Evolutionary conservation across 1,140 invertebrate species (phyloP).

Genomic region (Hylyphantes graminicola): DNA sequence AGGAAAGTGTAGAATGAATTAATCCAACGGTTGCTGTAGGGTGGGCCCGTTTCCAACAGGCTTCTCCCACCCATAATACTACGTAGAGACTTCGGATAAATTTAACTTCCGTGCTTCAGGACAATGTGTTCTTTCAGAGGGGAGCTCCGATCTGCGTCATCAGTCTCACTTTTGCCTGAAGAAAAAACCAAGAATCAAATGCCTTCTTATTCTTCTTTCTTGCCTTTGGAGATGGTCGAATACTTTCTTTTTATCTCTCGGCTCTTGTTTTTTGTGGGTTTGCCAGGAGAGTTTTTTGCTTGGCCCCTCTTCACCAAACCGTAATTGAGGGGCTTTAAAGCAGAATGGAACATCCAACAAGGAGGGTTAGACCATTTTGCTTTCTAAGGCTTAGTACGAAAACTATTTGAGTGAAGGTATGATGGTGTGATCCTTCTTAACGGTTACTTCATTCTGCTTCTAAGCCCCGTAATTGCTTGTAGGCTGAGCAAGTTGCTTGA

Average conservation of each 20-base stretch:
- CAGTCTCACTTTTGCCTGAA: conserved; percentile 43
- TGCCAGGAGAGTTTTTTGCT: conserved; percentile 33
- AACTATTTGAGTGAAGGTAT: no score
- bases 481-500: no score
- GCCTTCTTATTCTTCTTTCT: no score
- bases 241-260: not conserved
- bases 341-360: no score
- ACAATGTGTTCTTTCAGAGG: conserved; percentile 57
- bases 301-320: not conserved
- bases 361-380: no score
- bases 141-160: conserved; percentile 55
- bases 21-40: conserved; percentile 19
- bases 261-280: conserved; percentile 26
- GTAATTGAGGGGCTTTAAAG: no score
- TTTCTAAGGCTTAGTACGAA: no score
- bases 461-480: no score
- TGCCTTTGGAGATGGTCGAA: no score
- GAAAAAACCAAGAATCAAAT: not conserved
- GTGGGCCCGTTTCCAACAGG: conserved; percentile 37
- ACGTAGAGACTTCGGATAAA: conserved; percentile 56
- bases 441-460: no score
- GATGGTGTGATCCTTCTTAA: no score
- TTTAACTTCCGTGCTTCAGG: conserved; percentile 51
- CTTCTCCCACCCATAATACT: conserved; percentile 46
- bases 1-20: conserved; percentile 8